Conservation (phyloP, 1,140 invertebrate species). For the Batillaria attramentaria region DNA sequence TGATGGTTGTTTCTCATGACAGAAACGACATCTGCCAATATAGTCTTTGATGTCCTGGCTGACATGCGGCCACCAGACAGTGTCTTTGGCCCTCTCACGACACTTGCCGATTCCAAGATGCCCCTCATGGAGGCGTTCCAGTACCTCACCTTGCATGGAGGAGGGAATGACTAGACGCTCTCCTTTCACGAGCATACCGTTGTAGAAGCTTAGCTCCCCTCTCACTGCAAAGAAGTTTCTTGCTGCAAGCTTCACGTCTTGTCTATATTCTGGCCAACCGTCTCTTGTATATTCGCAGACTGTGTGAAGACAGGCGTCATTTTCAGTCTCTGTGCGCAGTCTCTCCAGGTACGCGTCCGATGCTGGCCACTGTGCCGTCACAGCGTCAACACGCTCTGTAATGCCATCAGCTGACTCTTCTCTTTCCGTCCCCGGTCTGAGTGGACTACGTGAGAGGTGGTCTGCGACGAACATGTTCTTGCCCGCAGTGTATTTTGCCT, state of each 20-base stretch:
- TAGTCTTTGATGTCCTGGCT: too few species aligned
- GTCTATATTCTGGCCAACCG: slow-evolving; percentile 10
- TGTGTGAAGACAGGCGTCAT: background rate
- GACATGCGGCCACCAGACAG: too few species aligned
- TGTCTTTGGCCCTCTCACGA: too few species aligned
- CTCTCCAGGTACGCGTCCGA: background rate
- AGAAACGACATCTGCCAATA: too few species aligned
- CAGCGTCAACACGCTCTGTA: slow-evolving; percentile 58
- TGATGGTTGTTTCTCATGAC: too few species aligned
- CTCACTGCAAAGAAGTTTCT: slow-evolving; percentile 2
- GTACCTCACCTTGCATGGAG: too few species aligned
- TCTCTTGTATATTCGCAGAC: background rate
- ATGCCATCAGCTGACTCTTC: slow-evolving; percentile 74
- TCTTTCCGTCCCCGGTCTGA: slow-evolving; percentile 71
- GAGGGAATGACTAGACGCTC: too few species aligned
- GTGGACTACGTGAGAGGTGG: slow-evolving; percentile 35
- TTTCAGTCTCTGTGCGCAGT: background rate
- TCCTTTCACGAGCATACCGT: too few species aligned
- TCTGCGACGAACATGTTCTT: slow-evolving; percentile 40
- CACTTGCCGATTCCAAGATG: too few species aligned
- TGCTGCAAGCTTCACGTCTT: slow-evolving; percentile 11
- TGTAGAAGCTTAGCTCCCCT: too few species aligned
- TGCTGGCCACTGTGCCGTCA: too few species aligned
- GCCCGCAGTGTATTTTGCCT: slow-evolving; percentile 38
- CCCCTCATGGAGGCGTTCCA: too few species aligned